These are phyloP conservation scores for Natator depressus DNA, from an alignment of 2,113 vertebrate species.

Conservation along the genomic window DNA sequence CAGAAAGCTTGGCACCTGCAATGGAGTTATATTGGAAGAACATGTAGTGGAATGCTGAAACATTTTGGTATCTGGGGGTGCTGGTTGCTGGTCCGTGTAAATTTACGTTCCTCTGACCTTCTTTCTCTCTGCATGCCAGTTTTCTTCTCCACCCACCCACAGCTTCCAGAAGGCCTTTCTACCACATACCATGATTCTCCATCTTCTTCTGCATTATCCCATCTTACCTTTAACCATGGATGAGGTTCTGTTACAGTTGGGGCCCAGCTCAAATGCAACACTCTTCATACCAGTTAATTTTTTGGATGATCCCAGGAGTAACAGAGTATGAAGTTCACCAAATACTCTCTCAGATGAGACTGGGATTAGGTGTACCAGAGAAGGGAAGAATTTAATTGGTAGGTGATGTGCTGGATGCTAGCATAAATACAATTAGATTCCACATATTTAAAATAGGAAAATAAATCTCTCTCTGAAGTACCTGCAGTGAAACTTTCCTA, in stretches of 20 bases:
- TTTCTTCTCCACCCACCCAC: not conserved
- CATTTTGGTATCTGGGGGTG: not conserved
- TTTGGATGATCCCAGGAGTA: not conserved
- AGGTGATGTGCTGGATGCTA: not conserved
- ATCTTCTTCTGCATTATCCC: not conserved
- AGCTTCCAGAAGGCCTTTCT: not conserved
- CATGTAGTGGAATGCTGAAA: not conserved
- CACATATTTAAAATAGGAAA: not conserved
- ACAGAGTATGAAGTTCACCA: not conserved
- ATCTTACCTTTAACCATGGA: not conserved
- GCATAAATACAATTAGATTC: not conserved
- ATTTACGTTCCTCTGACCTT: not conserved
- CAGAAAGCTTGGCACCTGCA: not conserved
- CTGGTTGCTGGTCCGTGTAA: not conserved
- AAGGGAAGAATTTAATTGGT: not conserved
- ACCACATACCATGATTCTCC: not conserved
- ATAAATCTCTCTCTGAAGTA: not conserved
- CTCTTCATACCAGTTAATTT: not conserved
- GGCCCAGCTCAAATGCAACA: not conserved
- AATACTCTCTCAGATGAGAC: not conserved
- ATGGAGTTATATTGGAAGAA: not conserved
- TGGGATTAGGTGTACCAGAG: not conserved
- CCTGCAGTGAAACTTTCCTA: not conserved
- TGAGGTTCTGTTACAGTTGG: not conserved
- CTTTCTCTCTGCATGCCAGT: not conserved